Conservation (phyloP, 2,113 vertebrate species). For the Gnathonemus longibarbis region DNA sequence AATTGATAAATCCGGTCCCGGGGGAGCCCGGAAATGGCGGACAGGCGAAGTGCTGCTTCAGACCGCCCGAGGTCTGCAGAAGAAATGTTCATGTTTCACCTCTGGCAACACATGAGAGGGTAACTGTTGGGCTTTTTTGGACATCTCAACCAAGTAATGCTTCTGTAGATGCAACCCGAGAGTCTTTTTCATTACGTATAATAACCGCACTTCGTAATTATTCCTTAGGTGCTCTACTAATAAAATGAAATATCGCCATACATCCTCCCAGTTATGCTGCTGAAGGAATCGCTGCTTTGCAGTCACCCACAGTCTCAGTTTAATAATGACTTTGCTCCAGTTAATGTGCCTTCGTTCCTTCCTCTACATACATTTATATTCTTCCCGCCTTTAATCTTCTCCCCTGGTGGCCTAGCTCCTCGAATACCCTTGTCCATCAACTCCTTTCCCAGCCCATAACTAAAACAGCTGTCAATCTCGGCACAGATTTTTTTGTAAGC, state of each 20-base stretch:
- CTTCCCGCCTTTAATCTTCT: background rate
- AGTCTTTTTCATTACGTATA: too few species aligned
- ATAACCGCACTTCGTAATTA: background rate
- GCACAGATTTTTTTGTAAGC: conserved; percentile 49
- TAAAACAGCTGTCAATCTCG: conserved; percentile 48
- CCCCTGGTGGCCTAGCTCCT: background rate
- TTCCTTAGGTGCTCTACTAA: background rate
- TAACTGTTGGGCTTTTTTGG: background rate
- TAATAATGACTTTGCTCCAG: conserved; percentile 3
- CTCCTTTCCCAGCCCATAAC: background rate
- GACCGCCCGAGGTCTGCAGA: background rate
- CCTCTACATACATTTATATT: conserved; percentile 13
- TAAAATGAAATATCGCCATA: background rate
- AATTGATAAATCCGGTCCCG: conserved; percentile 5
- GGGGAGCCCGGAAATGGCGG: background rate
- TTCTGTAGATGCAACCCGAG: background rate
- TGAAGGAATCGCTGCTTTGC: background rate
- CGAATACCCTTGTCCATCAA: conserved; percentile 3
- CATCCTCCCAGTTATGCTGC: background rate
- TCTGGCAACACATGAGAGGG: background rate
- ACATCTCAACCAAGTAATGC: background rate
- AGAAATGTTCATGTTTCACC: conserved; percentile 5
- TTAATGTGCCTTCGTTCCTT: background rate
- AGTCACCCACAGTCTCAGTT: background rate
- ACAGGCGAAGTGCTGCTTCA: background rate